Evolutionary conservation across 2,888 invertebrate species (phyloP), one percentile per base, ranked within the genome.

Genomic region (Dolichopus griseipennis): DNA sequence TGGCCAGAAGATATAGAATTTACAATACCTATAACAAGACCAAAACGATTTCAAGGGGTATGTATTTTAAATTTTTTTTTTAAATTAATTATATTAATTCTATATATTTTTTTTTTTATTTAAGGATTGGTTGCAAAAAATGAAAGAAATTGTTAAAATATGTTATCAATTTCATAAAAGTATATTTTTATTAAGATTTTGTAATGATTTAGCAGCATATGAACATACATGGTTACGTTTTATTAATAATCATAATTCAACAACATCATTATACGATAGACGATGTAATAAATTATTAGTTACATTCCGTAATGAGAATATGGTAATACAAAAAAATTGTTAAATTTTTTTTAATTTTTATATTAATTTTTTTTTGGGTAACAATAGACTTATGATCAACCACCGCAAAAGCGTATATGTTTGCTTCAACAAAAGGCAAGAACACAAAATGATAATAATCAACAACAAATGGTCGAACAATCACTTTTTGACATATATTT

Each of bases 221-320:
- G 87, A 88, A 41, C 85, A 83, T 64, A 84, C 86, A 69, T 84
- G 86, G 73, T 83, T 90, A 72, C 84, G 86, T 73, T 90, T 88
- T 77, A 87, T 89, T 65, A 87, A 89, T 77, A 90, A 90, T 78
- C 86, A 85, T 76, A 89, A 90, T 75, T 87, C 87, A 67, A 90
- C 90, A 33, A 90, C 90, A 62, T 90, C 90, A 70, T 81, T 90
- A 67, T 89, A 87, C 74, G 86, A 88, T 77, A 83, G 86, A 74
- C 84, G 85, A 66, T 86, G 85, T 71, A 86, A 87, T 70, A 86
- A 87, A 73, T 82, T 90, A 41, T 78, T 90, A 69, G 90, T 90
- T 22, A 90, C 90, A 71, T 90, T 90, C 80, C 85, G 90, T 66
- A 90, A 90, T 81, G 89, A 90, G 76, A 90, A 90, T 76, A 84